Base-by-base conservation (phyloP, 2,888 invertebrate genomes). In the Meghimatium bilineatum region DNA sequence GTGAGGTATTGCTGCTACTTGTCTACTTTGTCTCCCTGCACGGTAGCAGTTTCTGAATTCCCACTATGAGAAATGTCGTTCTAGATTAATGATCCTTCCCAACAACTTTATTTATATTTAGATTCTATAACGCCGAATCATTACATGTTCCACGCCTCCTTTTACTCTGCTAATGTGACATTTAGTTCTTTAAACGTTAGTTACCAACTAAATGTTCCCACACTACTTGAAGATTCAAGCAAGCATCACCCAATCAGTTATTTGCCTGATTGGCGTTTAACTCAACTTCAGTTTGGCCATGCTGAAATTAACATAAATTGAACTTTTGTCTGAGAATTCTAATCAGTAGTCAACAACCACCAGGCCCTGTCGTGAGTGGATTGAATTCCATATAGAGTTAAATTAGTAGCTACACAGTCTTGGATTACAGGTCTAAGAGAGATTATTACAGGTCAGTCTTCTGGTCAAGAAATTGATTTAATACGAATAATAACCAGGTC, bases 221-320 rank as follows among this genome's bases (percentile, higher is more conserved):
- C 3, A 23, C 23, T 23, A n/a, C 63, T 63, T 63, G 8, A 29
- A 63, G 29, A 63, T 63, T 63, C 63, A 14, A 63, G 23, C n/a
- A 2, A 29, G 26, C n/a, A n/a, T 10, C 63, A 29, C 14, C 8
- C 10, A n/a, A 29, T 63, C 63, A 63, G 5, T 10, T 63, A 63
- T 63, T 49, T 63, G 38, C 29, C 17, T 66, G 66, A 78, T 36
- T 56, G 66, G 17, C 44, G 26, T 14, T 26, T 66, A 79, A 67
- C 79, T 67, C 29, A 66, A 79, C 32, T 66, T 69, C 69, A 79
- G 44, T 44, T 20, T 17, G 52, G 1, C 44, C 79, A 69, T 23
- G 49, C 29, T 20, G 29, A 67, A 44, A 66, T 66, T 63, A 66
- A 34, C 78, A 36, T 66, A 60, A 34, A 78, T 63, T 66, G 44